Evolutionary conservation across 1,140 invertebrate genomes (phyloP).

Genomic region (Drosophila pectinifera): DNA sequence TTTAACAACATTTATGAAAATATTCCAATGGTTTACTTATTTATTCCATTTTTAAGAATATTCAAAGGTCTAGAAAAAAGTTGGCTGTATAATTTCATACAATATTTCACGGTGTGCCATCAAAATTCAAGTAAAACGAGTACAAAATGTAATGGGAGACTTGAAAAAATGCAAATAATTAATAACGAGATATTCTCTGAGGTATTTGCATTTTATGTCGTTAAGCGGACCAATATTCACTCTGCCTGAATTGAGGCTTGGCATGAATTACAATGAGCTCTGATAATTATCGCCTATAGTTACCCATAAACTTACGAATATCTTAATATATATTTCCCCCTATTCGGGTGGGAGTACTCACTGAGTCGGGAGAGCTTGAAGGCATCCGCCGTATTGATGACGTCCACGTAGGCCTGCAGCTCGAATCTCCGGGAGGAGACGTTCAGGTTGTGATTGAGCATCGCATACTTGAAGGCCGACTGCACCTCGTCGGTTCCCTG

Average conservation of each 20-base stretch:
- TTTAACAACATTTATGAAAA: background rate
- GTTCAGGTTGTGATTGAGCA: slow-evolving; percentile 92
- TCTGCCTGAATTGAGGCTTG: slow-evolving; percentile 6
- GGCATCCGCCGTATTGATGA: slow-evolving; percentile 96
- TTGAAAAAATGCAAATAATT: slow-evolving; percentile 52
- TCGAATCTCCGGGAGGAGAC: slow-evolving; percentile 90
- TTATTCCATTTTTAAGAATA: background rate
- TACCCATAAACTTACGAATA: background rate
- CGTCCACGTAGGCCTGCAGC: slow-evolving; percentile 93
- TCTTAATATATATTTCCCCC: no score
- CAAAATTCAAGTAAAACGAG: background rate
- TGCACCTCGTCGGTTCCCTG: slow-evolving; percentile 95
- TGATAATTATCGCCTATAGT: slow-evolving; percentile 14
- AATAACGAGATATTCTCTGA: slow-evolving; percentile 12
- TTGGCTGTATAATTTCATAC: background rate
- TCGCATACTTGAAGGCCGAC: slow-evolving; percentile 94
- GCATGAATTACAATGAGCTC: background rate
- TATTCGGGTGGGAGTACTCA: no score
- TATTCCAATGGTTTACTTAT: background rate
- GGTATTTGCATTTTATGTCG: slow-evolving; percentile 4
- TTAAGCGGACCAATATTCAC: background rate
- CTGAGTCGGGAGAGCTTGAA: slow-evolving; percentile 95
- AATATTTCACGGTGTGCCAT: background rate
- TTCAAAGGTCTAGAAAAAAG: background rate
- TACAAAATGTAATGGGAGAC: slow-evolving; percentile 13